These are phyloP conservation scores for Pangasianodon hypophthalmus DNA, from an alignment of 2,113 vertebrate genomes.

Conservation along the genomic window DNA sequence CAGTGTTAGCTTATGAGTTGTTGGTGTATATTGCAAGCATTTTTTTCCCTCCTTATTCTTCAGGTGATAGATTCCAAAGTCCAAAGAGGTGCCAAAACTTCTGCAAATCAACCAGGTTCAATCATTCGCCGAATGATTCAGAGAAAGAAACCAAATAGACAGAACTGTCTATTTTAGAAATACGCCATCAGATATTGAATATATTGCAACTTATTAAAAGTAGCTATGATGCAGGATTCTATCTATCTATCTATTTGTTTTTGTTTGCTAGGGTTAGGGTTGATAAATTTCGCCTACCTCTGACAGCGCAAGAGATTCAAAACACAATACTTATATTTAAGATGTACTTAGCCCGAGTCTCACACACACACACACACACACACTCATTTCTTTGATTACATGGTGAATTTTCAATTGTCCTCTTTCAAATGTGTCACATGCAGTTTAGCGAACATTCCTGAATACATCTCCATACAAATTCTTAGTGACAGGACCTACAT, in stretches of 20 bases:
- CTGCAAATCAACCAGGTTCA: too few species aligned
- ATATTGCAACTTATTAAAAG: neutral
- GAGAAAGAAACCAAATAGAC: too few species aligned
- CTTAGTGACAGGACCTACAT: constrained; percentile 22
- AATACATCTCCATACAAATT: constrained; percentile 36
- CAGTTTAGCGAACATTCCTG: neutral
- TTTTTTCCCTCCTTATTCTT: too few species aligned
- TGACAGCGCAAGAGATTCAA: neutral
- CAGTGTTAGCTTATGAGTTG: too few species aligned
- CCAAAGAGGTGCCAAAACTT: too few species aligned
- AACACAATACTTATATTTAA: neutral
- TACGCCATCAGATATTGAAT: too few species aligned
- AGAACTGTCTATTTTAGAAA: too few species aligned
- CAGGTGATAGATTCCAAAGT: too few species aligned
- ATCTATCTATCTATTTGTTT: neutral
- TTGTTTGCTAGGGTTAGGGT: neutral
- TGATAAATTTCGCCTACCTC: neutral
- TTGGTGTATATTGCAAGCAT: too few species aligned
- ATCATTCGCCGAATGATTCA: too few species aligned
- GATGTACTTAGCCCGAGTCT: neutral
- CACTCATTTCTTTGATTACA: neutral
- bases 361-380: neutral
- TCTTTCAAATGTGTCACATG: constrained; percentile 4
- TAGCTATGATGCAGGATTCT: neutral
- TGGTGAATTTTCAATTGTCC: neutral